These are phyloP conservation scores for Varanus salvator DNA, from an alignment of 2,113 vertebrate genomes.

Conservation along the genomic window DNA sequence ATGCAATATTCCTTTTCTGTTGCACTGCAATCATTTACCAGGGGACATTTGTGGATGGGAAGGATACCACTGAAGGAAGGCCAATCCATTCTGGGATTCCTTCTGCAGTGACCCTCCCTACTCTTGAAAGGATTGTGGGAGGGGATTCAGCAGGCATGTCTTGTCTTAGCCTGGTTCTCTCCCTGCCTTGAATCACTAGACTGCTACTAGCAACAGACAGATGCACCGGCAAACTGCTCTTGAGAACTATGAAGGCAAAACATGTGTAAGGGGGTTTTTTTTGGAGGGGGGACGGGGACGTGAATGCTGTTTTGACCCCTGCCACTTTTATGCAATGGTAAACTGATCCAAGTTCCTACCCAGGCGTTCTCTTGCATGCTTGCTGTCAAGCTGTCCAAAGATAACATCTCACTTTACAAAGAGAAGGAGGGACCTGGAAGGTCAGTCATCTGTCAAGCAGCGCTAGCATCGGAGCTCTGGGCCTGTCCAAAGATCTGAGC, in stretches of 20 bases:
- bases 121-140: background rate
- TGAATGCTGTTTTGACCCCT: no score
- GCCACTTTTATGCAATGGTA: background rate
- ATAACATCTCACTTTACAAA: background rate
- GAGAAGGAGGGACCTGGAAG: slow-evolving; percentile 25
- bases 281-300: no score
- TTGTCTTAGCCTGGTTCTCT: background rate
- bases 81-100: background rate
- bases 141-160: background rate
- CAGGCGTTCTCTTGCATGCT: background rate
- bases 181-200: background rate
- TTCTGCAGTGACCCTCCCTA: background rate
- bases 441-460: slow-evolving; percentile 59
- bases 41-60: background rate
- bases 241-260: background rate
- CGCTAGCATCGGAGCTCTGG: slow-evolving; percentile 48
- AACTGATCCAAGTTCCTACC: no score
- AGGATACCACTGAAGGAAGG: background rate
- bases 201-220: background rate
- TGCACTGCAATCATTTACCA: slow-evolving; percentile 34
- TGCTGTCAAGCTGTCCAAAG: background rate
- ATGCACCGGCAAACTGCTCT: background rate
- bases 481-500: slow-evolving; percentile 64
- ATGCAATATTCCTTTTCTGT: slow-evolving; percentile 64
- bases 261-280: background rate